phyloP scores from a whole-genome alignment of 2,797 vertebrate species.

The Anabas testudineus region DNA sequence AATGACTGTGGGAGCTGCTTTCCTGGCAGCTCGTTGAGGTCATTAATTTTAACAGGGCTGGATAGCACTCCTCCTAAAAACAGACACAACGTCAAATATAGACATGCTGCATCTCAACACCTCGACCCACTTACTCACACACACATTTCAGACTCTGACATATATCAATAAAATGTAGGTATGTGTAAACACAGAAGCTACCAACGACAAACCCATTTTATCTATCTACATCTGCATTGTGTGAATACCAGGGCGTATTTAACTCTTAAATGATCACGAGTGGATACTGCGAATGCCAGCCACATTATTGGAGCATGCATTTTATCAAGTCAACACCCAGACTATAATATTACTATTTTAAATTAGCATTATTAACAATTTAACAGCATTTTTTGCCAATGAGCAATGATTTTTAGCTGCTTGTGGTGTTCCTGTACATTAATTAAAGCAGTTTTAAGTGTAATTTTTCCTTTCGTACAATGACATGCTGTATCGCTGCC shows the following conservation, averaged over 20 bases:
- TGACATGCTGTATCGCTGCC: background rate
- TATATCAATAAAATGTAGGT: conserved; percentile 26
- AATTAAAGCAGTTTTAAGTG: too few relatives aligned
- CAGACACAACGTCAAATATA: conserved; percentile 75
- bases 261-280: conserved; percentile 15
- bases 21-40: conserved; percentile 66
- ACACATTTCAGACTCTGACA: background rate
- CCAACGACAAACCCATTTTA: conserved; percentile 41
- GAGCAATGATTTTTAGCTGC: too few relatives aligned
- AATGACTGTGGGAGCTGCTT: conserved; percentile 55
- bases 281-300: conserved; percentile 15
- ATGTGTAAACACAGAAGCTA: conserved; percentile 24
- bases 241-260: conserved; percentile 35
- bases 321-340: conserved; percentile 24
- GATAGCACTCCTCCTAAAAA: conserved; percentile 66
- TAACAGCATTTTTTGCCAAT: too few relatives aligned
- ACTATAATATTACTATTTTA: too few relatives aligned
- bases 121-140: conserved; percentile 1
- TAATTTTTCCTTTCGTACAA: too few relatives aligned
- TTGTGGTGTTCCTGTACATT: too few relatives aligned
- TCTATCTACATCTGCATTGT: conserved; percentile 12
- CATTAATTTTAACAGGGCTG: conserved; percentile 53
- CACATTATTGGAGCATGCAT: background rate
- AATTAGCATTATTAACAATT: too few relatives aligned
- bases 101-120: conserved; percentile 46